These are phyloP conservation scores for Dicerorhinus sumatrensis DNA, from an alignment of 2,113 vertebrate genomes.

Conservation along the genomic window DNA sequence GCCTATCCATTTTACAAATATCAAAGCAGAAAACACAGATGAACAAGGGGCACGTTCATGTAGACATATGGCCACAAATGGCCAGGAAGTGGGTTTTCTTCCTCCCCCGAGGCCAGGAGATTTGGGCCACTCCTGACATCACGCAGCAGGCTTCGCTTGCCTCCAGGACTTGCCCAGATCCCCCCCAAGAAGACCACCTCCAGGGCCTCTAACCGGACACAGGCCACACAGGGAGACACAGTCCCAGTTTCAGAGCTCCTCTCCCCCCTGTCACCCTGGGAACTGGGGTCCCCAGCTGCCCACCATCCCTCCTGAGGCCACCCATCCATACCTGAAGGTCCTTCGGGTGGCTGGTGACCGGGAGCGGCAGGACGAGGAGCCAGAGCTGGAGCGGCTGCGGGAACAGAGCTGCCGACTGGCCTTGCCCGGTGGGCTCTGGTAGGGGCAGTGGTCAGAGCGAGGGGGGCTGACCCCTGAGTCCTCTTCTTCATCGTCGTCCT, in stretches of 20 bases:
- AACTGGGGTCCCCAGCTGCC: neutral
- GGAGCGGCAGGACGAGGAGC: constrained; percentile 89
- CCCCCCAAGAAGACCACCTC: neutral
- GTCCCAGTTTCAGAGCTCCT: neutral
- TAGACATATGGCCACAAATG: neutral
- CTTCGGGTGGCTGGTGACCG: constrained; percentile 91
- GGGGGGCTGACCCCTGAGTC: constrained; percentile 76
- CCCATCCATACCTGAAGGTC: constrained; percentile 90
- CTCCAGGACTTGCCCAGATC: too few relatives aligned
- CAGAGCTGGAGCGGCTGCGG: constrained; percentile 86
- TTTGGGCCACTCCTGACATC: neutral
- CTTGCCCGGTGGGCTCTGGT: constrained; percentile 86
- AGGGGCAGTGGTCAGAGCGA: constrained; percentile 85
- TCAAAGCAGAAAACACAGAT: neutral
- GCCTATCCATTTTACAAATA: neutral
- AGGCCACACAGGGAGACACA: neutral
- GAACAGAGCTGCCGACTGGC: constrained; percentile 83
- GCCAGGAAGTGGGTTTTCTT: neutral
- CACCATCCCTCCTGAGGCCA: neutral
- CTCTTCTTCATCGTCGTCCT: constrained; percentile 81
- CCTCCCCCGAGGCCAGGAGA: accelerated
- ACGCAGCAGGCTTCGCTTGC: neutral
- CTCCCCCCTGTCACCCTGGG: neutral
- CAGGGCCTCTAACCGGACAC: neutral
- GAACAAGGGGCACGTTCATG: neutral